phyloP scores from a whole-genome alignment of 2,888 invertebrate species.

The Hydriomena furcata region DNA sequence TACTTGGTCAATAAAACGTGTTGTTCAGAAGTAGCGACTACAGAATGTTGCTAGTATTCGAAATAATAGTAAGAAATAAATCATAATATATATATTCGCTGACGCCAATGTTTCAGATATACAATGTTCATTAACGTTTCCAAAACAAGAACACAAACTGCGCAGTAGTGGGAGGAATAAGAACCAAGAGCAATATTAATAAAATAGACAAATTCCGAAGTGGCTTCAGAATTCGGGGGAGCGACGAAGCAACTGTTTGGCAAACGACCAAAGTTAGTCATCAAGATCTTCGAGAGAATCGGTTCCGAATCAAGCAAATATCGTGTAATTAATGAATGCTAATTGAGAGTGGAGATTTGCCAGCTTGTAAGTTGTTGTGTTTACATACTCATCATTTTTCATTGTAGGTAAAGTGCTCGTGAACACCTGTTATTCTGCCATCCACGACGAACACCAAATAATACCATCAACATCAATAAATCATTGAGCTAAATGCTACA shows the following conservation, averaged over 20 bases:
- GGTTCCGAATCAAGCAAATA: conserved; percentile 43
- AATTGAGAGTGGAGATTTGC: conserved; percentile 52
- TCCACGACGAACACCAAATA: neutral
- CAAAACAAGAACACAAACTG: conserved; percentile 34
- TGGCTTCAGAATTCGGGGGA: conserved; percentile 43
- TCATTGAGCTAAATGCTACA: neutral
- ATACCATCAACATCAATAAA: neutral
- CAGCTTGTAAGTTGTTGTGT: conserved; percentile 28
- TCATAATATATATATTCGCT: neutral
- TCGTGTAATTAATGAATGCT: conserved; percentile 60
- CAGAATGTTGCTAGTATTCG: no score
- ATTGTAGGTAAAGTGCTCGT: neutral
- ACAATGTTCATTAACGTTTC: neutral
- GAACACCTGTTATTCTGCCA: neutral
- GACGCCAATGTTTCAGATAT: neutral
- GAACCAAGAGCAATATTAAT: conserved; percentile 41
- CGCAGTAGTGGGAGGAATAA: conserved; percentile 37
- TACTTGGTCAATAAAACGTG: neutral
- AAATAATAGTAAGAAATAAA: neutral
- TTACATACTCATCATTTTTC: conserved; percentile 12
- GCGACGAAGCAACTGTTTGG: conserved; percentile 47
- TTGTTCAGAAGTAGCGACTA: no score
- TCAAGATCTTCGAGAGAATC: conserved; percentile 45
- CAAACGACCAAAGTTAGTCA: conserved; percentile 57
- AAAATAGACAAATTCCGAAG: conserved; percentile 47